These are phyloP conservation scores for Eudemis profundana DNA, from an alignment of 2,888 invertebrate species.

Conservation along the genomic window DNA sequence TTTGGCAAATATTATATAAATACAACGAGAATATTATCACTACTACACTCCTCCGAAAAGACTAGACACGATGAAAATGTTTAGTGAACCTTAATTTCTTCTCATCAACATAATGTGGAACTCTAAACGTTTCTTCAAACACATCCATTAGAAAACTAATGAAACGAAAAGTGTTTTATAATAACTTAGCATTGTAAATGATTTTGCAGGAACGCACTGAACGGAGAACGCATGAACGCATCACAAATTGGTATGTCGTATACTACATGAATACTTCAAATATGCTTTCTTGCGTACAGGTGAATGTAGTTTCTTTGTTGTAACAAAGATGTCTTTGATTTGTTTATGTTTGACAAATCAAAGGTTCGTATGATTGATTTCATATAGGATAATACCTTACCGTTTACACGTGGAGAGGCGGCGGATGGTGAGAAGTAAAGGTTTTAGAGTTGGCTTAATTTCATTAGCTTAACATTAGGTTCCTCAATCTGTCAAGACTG, in stretches of 20 bases:
- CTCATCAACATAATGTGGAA: background rate
- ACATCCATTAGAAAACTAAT: conserved; percentile 27
- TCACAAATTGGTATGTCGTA: background rate
- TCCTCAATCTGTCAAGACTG: too few species aligned
- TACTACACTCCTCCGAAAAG: background rate
- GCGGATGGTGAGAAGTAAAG: too few species aligned
- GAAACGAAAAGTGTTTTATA: conserved; percentile 41
- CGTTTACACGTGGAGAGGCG: too few species aligned
- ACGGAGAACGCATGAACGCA: background rate
- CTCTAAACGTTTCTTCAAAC: conserved; percentile 23
- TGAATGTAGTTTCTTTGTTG: conserved; percentile 2
- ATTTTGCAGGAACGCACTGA: conserved; percentile 7
- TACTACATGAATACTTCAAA: background rate
- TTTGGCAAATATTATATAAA: too few species aligned
- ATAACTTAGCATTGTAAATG: conserved; percentile 42
- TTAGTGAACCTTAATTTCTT: background rate
- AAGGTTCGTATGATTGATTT: too few species aligned
- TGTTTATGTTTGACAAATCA: too few species aligned
- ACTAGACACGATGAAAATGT: background rate
- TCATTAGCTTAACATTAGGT: too few species aligned
- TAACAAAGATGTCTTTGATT: too few species aligned
- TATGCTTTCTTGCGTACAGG: background rate
- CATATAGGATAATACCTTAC: too few species aligned
- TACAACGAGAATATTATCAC: too few species aligned
- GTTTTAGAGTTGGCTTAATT: too few species aligned